These are phyloP conservation scores for Knipowitschia caucasica DNA, from an alignment of 2,797 vertebrate genomes.

Conservation along the genomic window DNA sequence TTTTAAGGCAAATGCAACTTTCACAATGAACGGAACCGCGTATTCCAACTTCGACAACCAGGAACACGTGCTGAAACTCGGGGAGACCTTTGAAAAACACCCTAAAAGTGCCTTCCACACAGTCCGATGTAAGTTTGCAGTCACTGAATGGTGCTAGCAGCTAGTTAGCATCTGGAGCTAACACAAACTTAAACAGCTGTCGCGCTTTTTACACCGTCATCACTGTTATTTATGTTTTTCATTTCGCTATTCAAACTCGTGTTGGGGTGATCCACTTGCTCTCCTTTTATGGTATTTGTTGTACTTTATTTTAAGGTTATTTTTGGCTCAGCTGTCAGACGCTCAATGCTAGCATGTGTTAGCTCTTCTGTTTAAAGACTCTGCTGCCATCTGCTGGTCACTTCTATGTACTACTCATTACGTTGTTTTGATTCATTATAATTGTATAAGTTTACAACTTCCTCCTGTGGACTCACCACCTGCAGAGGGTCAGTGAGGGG, in stretches of 20 bases:
- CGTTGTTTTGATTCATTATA: too few relatives aligned
- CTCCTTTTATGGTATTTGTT: neutral
- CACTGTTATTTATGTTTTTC: neutral
- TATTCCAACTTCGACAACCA: conserved; percentile 84
- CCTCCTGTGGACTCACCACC: too few relatives aligned
- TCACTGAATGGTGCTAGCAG: conserved; percentile 19
- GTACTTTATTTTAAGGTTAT: neutral
- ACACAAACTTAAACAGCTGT: conserved; percentile 6
- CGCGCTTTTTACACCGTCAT: neutral
- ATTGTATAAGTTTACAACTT: too few relatives aligned
- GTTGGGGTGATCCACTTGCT: accelerated
- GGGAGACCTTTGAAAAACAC: conserved; percentile 91
- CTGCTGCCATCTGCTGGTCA: conserved; percentile 33
- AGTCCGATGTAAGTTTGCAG: conserved; percentile 88
- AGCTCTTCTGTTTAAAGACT: conserved; percentile 7
- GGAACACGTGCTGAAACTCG: conserved; percentile 87
- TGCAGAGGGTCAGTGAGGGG: too few relatives aligned
- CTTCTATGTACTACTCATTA: accelerated
- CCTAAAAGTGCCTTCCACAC: conserved; percentile 93
- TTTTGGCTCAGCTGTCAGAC: conserved; percentile 27
- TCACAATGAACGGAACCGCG: conserved; percentile 85
- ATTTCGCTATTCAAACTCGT: accelerated
- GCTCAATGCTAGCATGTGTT: conserved; percentile 27
- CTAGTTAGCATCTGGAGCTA: conserved; percentile 52
- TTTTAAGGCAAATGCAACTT: conserved; percentile 60